phyloP scores from a whole-genome alignment of 2,888 invertebrate species.

The Scaptomyza cyrtandrae region DNA sequence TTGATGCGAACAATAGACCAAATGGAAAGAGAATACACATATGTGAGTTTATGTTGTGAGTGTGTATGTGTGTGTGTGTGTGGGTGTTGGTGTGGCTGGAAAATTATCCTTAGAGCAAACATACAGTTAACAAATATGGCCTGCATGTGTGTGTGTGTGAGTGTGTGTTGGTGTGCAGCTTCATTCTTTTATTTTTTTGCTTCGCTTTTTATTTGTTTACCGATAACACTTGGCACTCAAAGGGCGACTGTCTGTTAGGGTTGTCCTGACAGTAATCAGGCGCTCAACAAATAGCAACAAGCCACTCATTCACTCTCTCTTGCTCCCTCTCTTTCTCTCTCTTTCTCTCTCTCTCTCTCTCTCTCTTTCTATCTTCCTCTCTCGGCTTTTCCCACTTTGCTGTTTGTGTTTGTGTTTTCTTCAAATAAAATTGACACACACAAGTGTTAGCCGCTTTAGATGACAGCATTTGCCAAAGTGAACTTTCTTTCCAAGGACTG shows the following conservation, averaged over 20 bases:
- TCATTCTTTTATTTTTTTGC: constrained; percentile 11
- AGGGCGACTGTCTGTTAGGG: constrained; percentile 59
- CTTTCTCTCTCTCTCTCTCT: constrained; percentile 3
- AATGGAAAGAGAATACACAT: constrained; percentile 32
- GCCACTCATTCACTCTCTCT: constrained; percentile 58
- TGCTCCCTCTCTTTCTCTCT: neutral
- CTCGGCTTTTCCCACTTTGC: neutral
- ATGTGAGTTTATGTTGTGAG: constrained; percentile 24
- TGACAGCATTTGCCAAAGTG: constrained; percentile 53
- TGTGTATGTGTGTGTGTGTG: constrained; percentile 18
- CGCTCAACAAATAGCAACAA: constrained; percentile 80
- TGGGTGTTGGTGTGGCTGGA: constrained; percentile 59
- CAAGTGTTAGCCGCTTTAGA: constrained; percentile 79
- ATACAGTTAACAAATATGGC: constrained; percentile 57
- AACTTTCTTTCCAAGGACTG: constrained; percentile 9
- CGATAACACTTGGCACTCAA: constrained; percentile 79
- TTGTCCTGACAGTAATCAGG: constrained; percentile 77
- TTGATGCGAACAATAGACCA: constrained; percentile 70
- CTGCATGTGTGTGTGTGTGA: constrained; percentile 11
- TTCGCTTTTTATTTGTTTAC: constrained; percentile 76
- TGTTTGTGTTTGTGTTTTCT: constrained; percentile 74
- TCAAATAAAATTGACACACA: constrained; percentile 81
- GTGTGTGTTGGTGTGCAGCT: constrained; percentile 16
- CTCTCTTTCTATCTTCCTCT: constrained; percentile 7
- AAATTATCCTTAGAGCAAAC: constrained; percentile 77